Evolutionary conservation across 1,140 invertebrate species (phyloP), one percentile per base, ranked within the genome.

Genomic region (Mesaphorura yosii): DNA sequence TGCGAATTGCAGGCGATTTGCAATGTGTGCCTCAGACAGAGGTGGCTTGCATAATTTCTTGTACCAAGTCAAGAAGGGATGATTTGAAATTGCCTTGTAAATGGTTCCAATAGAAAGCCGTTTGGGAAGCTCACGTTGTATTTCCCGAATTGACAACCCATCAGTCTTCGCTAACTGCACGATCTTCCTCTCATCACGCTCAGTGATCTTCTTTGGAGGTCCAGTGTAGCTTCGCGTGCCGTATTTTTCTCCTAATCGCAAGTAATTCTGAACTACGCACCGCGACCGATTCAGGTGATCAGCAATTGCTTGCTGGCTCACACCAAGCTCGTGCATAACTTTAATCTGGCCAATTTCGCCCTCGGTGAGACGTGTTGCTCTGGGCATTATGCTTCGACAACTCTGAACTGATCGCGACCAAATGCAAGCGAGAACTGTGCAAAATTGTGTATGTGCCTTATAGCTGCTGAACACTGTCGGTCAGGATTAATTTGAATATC

Each of bases 1-100:
- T 5, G 51, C 51, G 7, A 12, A 53, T 22, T 45, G 12, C 5
- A 53, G 27, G 3, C 51, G 51, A 6, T 7, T 27, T 19, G 25
- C 25, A 19, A 41, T 51, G 17, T 51, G 34, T 23, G 7, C 19
- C 5, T 22, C 10, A 4, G 44, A 26, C 5, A 46, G 44, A 5
- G n/a, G 5, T 5, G 22, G 44, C 17, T 46, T 12, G 5, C 12
- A 10, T 6, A 26, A 14, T 26, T 25, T 20, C 22, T 46, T 46
- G 10, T 7, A 22, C 7, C 7, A 46, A 12, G 23, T 17, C 12
- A 46, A 6, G 28, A 14, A 12, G 7, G 44, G 22, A 17, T 6
- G 14, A 6, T 46, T 46, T 34, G 31, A 10, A 14, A 46, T 6
- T 14, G 22, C 22, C 23, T 12, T 7, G 22, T 23, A 23, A 7